These are phyloP conservation scores for Lampropteryx suffumata DNA, from an alignment of 2,888 invertebrate species.

Conservation along the genomic window DNA sequence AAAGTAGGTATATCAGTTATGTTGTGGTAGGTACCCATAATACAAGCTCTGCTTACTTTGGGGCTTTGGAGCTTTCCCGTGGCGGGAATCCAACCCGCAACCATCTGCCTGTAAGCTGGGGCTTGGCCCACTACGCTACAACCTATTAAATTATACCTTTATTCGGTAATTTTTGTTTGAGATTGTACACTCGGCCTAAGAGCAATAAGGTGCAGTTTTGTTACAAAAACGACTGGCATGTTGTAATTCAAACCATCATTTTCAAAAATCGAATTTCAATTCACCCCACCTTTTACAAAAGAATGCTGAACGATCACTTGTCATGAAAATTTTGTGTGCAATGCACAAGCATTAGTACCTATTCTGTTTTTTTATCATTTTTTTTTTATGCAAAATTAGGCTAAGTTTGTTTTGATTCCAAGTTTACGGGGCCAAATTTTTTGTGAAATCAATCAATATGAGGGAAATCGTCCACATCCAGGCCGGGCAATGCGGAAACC, in stretches of 20 bases:
- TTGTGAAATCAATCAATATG: conserved; percentile 78
- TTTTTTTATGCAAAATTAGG: conserved; percentile 52
- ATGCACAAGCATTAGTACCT: conserved; percentile 50
- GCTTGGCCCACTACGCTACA: no score
- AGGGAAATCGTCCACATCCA: conserved; percentile 92
- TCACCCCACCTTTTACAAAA: conserved; percentile 41
- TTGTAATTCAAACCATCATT: neutral
- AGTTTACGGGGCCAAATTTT: conserved; percentile 54
- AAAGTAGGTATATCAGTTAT: no score
- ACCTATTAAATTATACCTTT: no score
- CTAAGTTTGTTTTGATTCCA: conserved; percentile 47
- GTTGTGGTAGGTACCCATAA: no score
- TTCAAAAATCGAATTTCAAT: conserved; percentile 30
- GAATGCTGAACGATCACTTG: conserved; percentile 41
- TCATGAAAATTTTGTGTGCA: conserved; percentile 54
- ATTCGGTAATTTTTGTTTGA: no score
- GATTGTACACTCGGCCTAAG: no score
- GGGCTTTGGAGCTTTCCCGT: no score
- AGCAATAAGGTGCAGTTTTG: neutral
- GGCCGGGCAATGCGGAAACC: conserved; percentile 82
- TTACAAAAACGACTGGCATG: conserved; percentile 26
- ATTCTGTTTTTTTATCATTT: conserved; percentile 41
- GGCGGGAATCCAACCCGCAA: no score
- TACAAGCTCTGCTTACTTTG: no score
- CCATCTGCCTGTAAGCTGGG: no score